These are phyloP conservation scores for Megaustenia siamemsis DNA, from an alignment of 2,888 invertebrate species.

Conservation along the genomic window DNA sequence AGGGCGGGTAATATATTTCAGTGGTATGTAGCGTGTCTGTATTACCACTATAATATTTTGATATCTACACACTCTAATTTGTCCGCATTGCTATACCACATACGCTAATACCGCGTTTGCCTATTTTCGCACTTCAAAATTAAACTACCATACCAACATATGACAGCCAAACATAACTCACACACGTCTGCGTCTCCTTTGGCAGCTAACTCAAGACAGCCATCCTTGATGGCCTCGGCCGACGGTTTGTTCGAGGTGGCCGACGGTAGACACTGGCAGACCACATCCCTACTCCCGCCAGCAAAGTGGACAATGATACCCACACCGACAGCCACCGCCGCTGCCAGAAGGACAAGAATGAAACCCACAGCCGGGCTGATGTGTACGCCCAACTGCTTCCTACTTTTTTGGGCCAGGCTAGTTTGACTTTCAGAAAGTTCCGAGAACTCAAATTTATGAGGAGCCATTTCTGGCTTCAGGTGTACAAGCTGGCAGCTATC, in stretches of 20 bases:
- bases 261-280: slow-evolving; percentile 57
- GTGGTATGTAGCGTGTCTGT: too few relatives aligned
- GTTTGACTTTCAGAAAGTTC: slow-evolving; percentile 20
- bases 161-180: too few relatives aligned
- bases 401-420: background rate
- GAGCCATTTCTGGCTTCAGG: background rate
- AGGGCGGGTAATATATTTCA: too few relatives aligned
- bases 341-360: slow-evolving; percentile 65
- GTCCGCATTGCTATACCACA: too few relatives aligned
- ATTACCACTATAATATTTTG: too few relatives aligned
- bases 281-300: slow-evolving; percentile 80
- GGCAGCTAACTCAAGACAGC: slow-evolving; percentile 1
- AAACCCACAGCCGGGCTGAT: slow-evolving; percentile 65
- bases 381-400: slow-evolving; percentile 55
- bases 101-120: too few relatives aligned
- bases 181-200: slow-evolving; percentile 13
- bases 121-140: too few relatives aligned
- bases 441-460: slow-evolving; percentile 17
- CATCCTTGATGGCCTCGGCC: background rate
- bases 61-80: too few relatives aligned
- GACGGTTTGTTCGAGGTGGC: background rate
- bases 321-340: slow-evolving; percentile 70
- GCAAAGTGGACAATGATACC: slow-evolving; percentile 73
- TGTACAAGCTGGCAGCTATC: background rate
- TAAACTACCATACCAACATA: too few relatives aligned